phyloP scores from a whole-genome alignment of 2,113 vertebrate species.

The Gadus chalcogrammus region DNA sequence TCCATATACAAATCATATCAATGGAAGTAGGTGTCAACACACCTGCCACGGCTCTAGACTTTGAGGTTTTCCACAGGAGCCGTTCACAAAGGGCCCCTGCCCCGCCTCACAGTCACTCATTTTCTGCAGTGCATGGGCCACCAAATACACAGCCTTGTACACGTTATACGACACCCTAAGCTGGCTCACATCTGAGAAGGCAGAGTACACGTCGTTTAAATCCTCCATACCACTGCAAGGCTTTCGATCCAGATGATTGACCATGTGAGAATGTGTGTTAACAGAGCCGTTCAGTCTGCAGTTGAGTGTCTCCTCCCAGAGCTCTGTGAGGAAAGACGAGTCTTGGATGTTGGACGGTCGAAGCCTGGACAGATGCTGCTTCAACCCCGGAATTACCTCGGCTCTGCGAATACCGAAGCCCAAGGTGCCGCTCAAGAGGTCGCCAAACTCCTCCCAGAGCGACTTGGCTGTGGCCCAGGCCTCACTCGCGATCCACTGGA shows the following conservation, averaged over 20 bases:
- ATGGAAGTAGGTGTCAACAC: conserved; percentile 1
- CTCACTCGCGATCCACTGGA: conserved; percentile 72
- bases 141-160: conserved; percentile 72
- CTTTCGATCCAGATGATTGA: conserved; percentile 13
- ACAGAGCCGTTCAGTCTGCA: conserved; percentile 59
- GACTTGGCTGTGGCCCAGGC: conserved; percentile 67
- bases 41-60: conserved; percentile 68
- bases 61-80: conserved; percentile 53
- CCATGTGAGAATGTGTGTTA: conserved; percentile 48
- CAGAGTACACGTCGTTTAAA: conserved; percentile 54
- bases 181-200: conserved; percentile 66
- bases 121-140: conserved; percentile 70
- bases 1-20: neutral
- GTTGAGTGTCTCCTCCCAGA: conserved; percentile 69
- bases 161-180: conserved; percentile 72
- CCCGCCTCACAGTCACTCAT: conserved; percentile 56
- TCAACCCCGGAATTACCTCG: conserved; percentile 55
- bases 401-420: conserved; percentile 69
- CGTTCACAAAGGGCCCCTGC: conserved; percentile 56
- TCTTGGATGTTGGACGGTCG: conserved; percentile 21
- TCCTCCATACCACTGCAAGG: conserved; percentile 57
- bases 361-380: conserved; percentile 45
- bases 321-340: conserved; percentile 59
- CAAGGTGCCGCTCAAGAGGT: conserved; percentile 61
- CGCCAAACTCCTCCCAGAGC: conserved; percentile 57